Percentiles rank a stretch among this genome's conserved stretches.
Conservation (phyloP, 1,140 invertebrate genomes). For the Dendrolimus kikuchii region DNA sequence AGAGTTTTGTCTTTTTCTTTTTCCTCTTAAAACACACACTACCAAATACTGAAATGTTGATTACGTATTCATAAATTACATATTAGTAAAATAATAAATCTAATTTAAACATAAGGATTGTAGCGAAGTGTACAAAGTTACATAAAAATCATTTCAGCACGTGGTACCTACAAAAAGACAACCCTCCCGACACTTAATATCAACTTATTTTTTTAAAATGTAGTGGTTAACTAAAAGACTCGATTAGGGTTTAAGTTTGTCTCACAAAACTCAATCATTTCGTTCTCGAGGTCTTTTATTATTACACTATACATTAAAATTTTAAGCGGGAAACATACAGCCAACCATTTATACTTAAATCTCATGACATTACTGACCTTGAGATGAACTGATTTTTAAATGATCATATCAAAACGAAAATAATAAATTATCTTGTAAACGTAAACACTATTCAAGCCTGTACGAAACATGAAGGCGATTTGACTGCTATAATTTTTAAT, state of each 20-base stretch:
- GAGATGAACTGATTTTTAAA: conserved; percentile 11
- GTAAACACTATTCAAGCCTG: conserved; percentile 26
- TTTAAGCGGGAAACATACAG: conserved; percentile 58
- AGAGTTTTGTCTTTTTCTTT: conserved; percentile 7
- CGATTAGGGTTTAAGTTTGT: conserved; percentile 28
- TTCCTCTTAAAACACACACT: no score
- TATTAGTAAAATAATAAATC: no score
- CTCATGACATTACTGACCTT: conserved; percentile 28
- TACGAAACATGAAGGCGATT: conserved; percentile 24
- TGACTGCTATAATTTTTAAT: conserved; percentile 24
- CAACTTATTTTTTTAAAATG: conserved; percentile 60
- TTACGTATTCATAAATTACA: no score
- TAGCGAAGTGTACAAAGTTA: no score
- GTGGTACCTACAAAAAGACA: no score
- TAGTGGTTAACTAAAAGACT: conserved; percentile 47
- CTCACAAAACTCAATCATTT: no score
- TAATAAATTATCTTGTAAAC: conserved; percentile 11
- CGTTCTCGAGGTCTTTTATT: conserved; percentile 21
- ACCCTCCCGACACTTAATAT: conserved; percentile 22
- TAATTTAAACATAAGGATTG: no score
- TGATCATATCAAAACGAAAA: conserved; percentile 9
- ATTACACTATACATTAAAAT: conserved; percentile 39
- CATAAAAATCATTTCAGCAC: no score
- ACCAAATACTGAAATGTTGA: no score
- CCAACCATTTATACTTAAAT: conserved; percentile 36